Percentiles rank a stretch among this genome's conserved stretches.
These are phyloP conservation scores for Batillaria attramentaria DNA, from an alignment of 1,140 invertebrate species.

Conservation along the genomic window DNA sequence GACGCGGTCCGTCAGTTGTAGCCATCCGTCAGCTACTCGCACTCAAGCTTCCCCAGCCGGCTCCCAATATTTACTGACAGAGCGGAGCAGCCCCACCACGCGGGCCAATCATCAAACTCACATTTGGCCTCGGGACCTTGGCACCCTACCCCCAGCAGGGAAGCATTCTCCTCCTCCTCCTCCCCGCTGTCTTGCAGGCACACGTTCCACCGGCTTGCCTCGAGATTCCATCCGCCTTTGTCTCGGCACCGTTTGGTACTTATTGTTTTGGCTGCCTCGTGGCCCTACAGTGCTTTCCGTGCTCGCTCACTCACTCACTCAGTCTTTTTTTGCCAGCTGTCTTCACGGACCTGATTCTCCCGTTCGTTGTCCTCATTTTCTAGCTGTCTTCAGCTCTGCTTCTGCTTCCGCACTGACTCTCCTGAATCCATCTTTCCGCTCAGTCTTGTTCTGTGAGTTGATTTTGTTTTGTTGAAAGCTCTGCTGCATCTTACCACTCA, in stretches of 20 bases:
- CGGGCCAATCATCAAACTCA: not conserved
- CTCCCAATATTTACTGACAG: conserved; percentile 10
- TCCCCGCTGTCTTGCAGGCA: not conserved
- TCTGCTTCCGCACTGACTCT: too few relatives aligned
- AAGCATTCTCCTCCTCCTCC: too few relatives aligned
- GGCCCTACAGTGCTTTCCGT: not conserved
- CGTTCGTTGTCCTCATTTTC: too few relatives aligned
- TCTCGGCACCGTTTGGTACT: not conserved
- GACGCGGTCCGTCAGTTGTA: not conserved
- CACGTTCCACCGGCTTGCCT: not conserved
- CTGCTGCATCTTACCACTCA: too few relatives aligned
- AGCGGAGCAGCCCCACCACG: not conserved
- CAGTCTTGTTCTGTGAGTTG: too few relatives aligned
- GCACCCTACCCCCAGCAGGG: too few relatives aligned
- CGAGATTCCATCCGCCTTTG: not conserved
- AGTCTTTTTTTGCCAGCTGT: too few relatives aligned
- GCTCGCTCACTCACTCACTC: too few relatives aligned
- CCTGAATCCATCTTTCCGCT: too few relatives aligned
- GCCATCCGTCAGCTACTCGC: not conserved
- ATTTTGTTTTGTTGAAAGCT: too few relatives aligned
- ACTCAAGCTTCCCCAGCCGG: not conserved
- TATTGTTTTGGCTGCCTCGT: not conserved
- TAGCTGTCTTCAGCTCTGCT: too few relatives aligned
- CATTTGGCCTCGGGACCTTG: not conserved
- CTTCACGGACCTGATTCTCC: too few relatives aligned